Evolutionary conservation across 2,113 vertebrate species (phyloP), one percentile per base, ranked within the genome.

Genomic region (Hassar affinis): DNA sequence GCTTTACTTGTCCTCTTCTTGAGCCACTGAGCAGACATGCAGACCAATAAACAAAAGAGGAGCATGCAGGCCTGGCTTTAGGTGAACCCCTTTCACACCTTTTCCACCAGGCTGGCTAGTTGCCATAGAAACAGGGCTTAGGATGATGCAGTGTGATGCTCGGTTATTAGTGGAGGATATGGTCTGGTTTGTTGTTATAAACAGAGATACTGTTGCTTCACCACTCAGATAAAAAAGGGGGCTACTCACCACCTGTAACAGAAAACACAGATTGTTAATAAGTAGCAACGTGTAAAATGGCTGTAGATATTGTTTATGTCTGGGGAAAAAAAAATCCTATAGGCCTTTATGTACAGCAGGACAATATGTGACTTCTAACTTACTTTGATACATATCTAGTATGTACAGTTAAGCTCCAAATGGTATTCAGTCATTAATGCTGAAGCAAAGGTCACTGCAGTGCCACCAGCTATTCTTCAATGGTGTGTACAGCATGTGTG

Each of bases 101-200:
- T 89, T 89, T 86, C 88, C 87, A 85, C 61, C 57, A 88, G 90
- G 81, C 88, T 84, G 88, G 83, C 83, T 85, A 25, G 92, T 94
- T 93, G 89, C 91, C 92, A 88, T 85, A 86, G 89, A 81, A 87
- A 91, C 88, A 78, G 61, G n/a, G 76, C 75, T 91, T 93, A 94
- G 84, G 86, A 81, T 93, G 92, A 94, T 90, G 85, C 88, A 78
- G 85, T 87, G 78, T 82, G 91, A 92, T 91, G 89, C 89, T 91
- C 86, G 89, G 91, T 93, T 93, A 94, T 91, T 88, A 90, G 88
- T 89, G 92, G 88, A 88, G 90, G 92, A 88, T 88, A 82, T 30
- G 91, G 90, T 93, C 89, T 86, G 88, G 78, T 87, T 82, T 87
- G 83, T 89, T 91, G 94, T 93, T 92, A 90, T 88, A 93, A 92